Base-by-base conservation (phyloP, 2,888 invertebrate genomes). In the Pyrochroa serraticornis region DNA sequence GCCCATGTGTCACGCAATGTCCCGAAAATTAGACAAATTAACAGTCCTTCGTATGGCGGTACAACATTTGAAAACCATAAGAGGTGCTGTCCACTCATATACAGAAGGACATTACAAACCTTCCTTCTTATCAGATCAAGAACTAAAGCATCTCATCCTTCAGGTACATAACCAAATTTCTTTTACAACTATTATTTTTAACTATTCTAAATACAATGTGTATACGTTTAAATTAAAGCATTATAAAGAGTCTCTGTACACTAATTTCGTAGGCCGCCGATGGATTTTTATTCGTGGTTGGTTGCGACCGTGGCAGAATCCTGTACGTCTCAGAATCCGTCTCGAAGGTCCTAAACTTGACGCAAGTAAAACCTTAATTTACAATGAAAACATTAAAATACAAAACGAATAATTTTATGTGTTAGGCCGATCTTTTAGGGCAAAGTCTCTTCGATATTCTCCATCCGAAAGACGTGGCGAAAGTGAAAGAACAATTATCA, bases 361-460 rank as follows among this genome's bases (percentile, higher is more conserved):
- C 91, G 35, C 92, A 93, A 85, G 91, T 91, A 77, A 74, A 75
- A 71, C 35, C n/a, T 30, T 13, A 10, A 3, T 39, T 39, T 7
- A n/a, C 13, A 5, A 1, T 1, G n/a, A 6, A 13, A 6, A 22
- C 2, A 12, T n/a, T n/a, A n/a, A n/a, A 14, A 41, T 6, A 13
- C 38, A 39, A 7, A 7, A 30, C 42, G 9, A 14, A n/a, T n/a
- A n/a, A n/a, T n/a, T 42, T 42, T 37, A 35, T 14, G 47, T 72
- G 75, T 13, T 82, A 92, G 90, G 85, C 87, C 51, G 96, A 97
- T 75, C 82, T 97, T 46, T 77, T 95, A 58, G 95, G 95, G 0
- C 95, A 95, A 80, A 95, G 93, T 76, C 85, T 95, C 84, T 96
- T 97, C 77, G 96, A 97, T 78, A 92, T 95, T 63, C 81, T 97